Conservation (phyloP, 2,888 invertebrate genomes). For the Trissoscelio sp. region DNA sequence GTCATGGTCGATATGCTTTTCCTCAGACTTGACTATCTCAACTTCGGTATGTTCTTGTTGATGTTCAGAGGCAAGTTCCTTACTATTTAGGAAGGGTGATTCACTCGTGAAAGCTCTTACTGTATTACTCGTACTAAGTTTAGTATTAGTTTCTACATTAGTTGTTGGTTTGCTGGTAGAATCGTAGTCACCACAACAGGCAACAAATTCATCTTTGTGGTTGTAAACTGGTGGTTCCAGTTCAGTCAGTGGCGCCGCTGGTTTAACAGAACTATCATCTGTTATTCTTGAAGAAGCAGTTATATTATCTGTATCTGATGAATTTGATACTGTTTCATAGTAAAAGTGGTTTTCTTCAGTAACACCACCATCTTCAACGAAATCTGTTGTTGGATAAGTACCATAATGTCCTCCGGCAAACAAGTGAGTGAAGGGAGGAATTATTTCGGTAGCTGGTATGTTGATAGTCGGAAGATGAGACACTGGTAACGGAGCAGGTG, state of each 20-base stretch:
- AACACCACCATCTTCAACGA: not conserved
- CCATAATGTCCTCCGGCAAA: constrained; percentile 63
- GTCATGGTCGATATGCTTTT: constrained; percentile 20
- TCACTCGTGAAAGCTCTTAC: not conserved
- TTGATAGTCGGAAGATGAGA: constrained; percentile 58
- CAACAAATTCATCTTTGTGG: constrained; percentile 58
- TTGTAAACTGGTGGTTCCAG: constrained; percentile 62
- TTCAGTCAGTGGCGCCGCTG: constrained; percentile 13
- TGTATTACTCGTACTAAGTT: not conserved
- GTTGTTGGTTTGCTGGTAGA: constrained; percentile 10
- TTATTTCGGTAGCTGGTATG: constrained; percentile 63
- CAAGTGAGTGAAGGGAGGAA: constrained; percentile 63
- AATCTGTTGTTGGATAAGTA: constrained; percentile 38
- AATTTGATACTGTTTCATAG: constrained; percentile 37
- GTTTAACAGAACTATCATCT: constrained; percentile 6
- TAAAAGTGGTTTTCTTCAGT: constrained; percentile 29
- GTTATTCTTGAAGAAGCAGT: constrained; percentile 9
- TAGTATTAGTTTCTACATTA: constrained; percentile 49
- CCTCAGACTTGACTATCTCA: constrained; percentile 13
- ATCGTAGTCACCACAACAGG: constrained; percentile 5
- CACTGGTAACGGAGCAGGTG: constrained; percentile 57
- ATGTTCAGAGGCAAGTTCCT: not conserved
- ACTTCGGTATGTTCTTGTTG: constrained; percentile 26
- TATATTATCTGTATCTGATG: constrained; percentile 27
- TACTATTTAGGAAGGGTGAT: not conserved